phyloP scores from a whole-genome alignment of 2,797 vertebrate genomes.

The Mus minutoides region DNA sequence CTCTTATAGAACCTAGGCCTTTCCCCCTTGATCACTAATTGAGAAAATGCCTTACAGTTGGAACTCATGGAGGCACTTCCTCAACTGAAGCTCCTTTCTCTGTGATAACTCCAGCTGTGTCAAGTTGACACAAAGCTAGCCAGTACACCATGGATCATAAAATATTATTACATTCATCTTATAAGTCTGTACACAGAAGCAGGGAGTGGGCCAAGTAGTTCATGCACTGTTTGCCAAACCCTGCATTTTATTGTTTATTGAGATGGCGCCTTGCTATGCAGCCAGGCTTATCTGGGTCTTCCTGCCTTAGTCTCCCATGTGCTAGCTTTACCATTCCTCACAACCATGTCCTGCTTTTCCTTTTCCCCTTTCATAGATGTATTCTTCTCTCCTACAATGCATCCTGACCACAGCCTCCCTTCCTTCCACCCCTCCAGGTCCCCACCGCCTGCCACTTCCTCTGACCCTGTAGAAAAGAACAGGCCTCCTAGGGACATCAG shows the following conservation, averaged over 20 bases:
- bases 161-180: not conserved
- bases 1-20: too few species aligned
- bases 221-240: not conserved
- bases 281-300: not conserved
- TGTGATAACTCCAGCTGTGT: too few species aligned
- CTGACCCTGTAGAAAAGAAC: not conserved
- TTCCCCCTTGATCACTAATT: too few species aligned
- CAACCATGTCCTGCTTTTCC: too few species aligned
- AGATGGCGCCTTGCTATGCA: not conserved
- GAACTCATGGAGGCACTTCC: too few species aligned
- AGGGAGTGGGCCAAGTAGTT: not conserved
- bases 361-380: not conserved
- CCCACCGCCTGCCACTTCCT: not conserved
- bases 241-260: not conserved
- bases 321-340: not conserved
- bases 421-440: not conserved
- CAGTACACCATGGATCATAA: not conserved
- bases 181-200: not conserved
- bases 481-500: not conserved
- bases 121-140: too few species aligned
- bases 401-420: not conserved
- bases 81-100: too few species aligned
- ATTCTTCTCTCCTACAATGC: not conserved
- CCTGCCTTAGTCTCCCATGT: not conserved
- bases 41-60: too few species aligned